Evolutionary conservation across 2,888 invertebrate species (phyloP).

Genomic region (Paralinhomoeus sp.): DNA sequence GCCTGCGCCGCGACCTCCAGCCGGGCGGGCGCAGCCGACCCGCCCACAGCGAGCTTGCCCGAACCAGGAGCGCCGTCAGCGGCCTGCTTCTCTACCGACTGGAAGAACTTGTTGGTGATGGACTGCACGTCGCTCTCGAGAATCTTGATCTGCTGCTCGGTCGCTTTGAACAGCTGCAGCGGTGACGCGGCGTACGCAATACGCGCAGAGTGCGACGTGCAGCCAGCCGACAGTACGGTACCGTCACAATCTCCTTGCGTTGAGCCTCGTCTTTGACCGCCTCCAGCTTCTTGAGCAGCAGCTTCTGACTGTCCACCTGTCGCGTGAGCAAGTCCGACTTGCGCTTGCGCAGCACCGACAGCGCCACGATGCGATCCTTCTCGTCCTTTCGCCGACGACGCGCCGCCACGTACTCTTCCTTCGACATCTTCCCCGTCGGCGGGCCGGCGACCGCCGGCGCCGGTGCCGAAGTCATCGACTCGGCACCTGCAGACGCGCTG

Average conservation of each 20-base stretch:
- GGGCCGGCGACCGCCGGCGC: neutral
- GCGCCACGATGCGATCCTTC: constrained; percentile 1
- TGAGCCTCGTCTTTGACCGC: constrained; percentile 42
- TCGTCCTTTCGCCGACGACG: constrained; percentile 4
- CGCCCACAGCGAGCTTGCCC: neutral
- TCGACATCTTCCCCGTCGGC: neutral
- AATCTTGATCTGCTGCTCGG: constrained; percentile 59
- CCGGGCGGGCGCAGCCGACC: neutral
- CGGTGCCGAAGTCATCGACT: constrained; percentile 1
- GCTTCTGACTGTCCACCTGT: constrained; percentile 62
- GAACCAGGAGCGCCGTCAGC: constrained; percentile 22
- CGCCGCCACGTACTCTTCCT: neutral
- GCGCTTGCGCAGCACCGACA: constrained; percentile 47
- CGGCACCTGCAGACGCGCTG: constrained; percentile 1
- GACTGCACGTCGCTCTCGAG: constrained; percentile 39
- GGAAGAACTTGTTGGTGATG: constrained; percentile 5
- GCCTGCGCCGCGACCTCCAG: neutral
- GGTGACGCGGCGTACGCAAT: neutral
- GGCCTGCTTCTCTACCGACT: neutral
- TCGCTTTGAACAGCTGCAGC: constrained; percentile 39
- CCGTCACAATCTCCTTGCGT: constrained; percentile 45
- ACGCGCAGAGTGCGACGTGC: too few species aligned
- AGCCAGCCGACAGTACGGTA: constrained; percentile 8
- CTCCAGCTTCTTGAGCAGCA: constrained; percentile 56
- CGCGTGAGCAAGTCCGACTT: constrained; percentile 66